Evolutionary conservation across 2,888 invertebrate genomes (phyloP), one percentile per base, ranked within the genome.

Genomic region (Drosophila anomalata): DNA sequence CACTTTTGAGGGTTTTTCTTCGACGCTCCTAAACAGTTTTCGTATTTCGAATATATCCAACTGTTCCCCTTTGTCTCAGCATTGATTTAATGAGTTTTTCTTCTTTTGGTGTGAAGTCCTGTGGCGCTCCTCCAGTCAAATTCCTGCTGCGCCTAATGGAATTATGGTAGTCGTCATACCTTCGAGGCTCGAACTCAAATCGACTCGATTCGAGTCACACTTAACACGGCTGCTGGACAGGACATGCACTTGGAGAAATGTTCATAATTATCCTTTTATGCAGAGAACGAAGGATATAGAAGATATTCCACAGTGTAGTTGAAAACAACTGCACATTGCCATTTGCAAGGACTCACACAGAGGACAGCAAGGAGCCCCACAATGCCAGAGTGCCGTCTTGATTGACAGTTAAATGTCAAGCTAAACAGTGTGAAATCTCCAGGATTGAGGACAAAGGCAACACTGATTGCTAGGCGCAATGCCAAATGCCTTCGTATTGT

Each of bases 321-420:
- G n/a, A 39, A 33, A 50, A 24, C 20, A 54, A 41, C 2, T 9
- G 12, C 24, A 41, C 8, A 14, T 12, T 54, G 44, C 44, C 44
- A 39, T 36, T 59, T 31, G 52, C 52, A 36, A 52, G 63, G 62
- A 62, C 61, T 46, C 61, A 62, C 59, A 36, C 66, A 58, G 46
- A 24, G 67, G 67, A 54, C 59, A 42, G 47, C 65, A 60, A 62
- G 61, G 59, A 59, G 59, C 59, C 61, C 78, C 52, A 78, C 81
- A 79, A 66, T 81, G 79, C 75, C 78, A 46, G 46, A 68, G 48
- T 52, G 54, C 62, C 52, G 48, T 67, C 74, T 75, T 82, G 81
- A 82, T 82, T 82, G 81, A 82, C 81, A 82, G 81, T 73, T 86
- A 82, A 82, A 82, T 85, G 81, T 82, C 86, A 85, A 82, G 86